Conservation (phyloP, 2,113 vertebrate species). For the Xenopus borealis region DNA sequence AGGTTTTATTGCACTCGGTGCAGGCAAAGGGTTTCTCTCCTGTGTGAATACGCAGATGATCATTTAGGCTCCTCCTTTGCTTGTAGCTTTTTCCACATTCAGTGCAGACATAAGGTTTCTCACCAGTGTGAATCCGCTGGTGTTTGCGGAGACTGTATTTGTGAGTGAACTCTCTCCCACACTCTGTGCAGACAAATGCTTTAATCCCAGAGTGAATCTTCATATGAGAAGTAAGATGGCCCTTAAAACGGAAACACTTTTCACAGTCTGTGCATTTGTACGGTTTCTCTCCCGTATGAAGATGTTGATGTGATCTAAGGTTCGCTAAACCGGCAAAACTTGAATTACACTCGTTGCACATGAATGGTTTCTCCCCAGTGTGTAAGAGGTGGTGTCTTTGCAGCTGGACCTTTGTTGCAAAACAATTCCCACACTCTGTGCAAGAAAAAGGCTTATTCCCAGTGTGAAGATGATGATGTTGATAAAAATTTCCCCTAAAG, state of each 20-base stretch:
- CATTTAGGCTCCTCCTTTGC: too few species aligned
- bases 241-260: constrained; percentile 56
- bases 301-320: constrained; percentile 45
- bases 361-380: constrained; percentile 55
- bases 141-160: constrained; percentile 5
- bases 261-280: constrained; percentile 58
- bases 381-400: constrained; percentile 53
- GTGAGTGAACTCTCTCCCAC: constrained; percentile 59
- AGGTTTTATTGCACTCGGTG: too few species aligned
- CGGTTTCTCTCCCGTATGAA: constrained; percentile 59
- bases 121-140: too few species aligned
- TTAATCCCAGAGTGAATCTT: constrained; percentile 60
- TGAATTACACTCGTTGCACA: constrained; percentile 49
- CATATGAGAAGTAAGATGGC: constrained; percentile 57
- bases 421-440: constrained; percentile 49
- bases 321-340: constrained; percentile 47
- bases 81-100: too few species aligned
- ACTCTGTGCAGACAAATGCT: constrained; percentile 57
- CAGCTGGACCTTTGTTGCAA: constrained; percentile 49
- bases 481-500: constrained; percentile 60
- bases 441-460: constrained; percentile 19
- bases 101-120: too few species aligned
- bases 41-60: too few species aligned
- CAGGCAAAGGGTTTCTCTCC: too few species aligned
- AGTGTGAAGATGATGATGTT: constrained; percentile 48